phyloP scores from a whole-genome alignment of 1,140 invertebrate species.

The Bursaphelenchus mucronatus region DNA sequence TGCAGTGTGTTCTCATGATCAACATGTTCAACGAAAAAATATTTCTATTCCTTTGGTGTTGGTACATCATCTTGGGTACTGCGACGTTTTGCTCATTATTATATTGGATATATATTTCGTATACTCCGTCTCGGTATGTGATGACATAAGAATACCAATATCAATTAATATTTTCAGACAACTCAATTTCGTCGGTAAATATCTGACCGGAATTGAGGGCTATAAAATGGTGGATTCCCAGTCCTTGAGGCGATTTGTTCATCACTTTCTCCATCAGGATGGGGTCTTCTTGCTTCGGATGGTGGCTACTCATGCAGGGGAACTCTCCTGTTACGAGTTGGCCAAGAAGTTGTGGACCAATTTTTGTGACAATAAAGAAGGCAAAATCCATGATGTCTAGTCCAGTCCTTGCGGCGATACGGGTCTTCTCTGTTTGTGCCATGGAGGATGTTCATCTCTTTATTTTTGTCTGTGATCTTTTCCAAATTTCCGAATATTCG shows the following conservation, averaged over 20 bases:
- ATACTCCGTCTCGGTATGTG: constrained; percentile 55
- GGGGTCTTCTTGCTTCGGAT: constrained; percentile 59
- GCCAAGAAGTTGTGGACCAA: constrained; percentile 58
- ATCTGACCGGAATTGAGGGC: constrained; percentile 59
- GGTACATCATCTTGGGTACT: constrained; percentile 58
- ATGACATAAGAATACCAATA: neutral
- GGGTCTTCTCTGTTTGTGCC: constrained; percentile 1
- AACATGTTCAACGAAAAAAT: constrained; percentile 79
- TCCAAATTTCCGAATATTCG: no score
- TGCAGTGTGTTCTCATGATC: constrained; percentile 66
- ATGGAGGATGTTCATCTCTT: neutral
- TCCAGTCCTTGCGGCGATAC: neutral
- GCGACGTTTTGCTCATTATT: constrained; percentile 60
- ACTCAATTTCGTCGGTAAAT: constrained; percentile 60
- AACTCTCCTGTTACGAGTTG: constrained; percentile 59
- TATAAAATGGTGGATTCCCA: constrained; percentile 61
- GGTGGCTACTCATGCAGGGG: constrained; percentile 60
- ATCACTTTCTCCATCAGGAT: constrained; percentile 58
- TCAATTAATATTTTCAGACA: constrained; percentile 48
- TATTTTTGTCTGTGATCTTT: no score
- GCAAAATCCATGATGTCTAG: constrained; percentile 59
- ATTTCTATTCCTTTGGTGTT: constrained; percentile 60
- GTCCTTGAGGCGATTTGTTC: constrained; percentile 58
- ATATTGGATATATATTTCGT: constrained; percentile 61
- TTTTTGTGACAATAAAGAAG: constrained; percentile 60